A percentile compares a stretch with the other conserved stretches of the same genome.
Evolutionary conservation across 2,113 vertebrate species (phyloP).

Genomic region (Murina feae): DNA sequence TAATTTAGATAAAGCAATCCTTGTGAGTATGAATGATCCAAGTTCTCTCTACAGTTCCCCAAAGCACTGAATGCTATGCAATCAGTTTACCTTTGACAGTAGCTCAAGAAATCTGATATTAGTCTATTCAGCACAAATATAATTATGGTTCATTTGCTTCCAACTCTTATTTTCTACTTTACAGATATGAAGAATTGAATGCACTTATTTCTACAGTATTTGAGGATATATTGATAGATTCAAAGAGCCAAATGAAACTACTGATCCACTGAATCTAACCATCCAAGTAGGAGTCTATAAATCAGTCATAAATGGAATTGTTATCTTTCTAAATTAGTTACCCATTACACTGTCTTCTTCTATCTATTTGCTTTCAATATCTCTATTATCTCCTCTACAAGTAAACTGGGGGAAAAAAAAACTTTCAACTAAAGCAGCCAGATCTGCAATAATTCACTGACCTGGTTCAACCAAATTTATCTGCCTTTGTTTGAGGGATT

Average conservation of each 20-base stretch:
- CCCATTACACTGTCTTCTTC: neutral
- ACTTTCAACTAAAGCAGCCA: neutral
- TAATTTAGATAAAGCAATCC: conserved; percentile 13
- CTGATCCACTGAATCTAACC: neutral
- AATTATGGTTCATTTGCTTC: conserved; percentile 1
- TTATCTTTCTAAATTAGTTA: conserved; percentile 14
- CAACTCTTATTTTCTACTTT: neutral
- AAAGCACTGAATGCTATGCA: neutral
- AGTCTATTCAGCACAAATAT: neutral
- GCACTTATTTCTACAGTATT: neutral
- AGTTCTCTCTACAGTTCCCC: neutral
- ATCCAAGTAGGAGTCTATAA: neutral
- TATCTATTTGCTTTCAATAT: conserved; percentile 8
- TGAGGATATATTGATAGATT: neutral
- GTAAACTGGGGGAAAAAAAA: conserved; percentile 29
- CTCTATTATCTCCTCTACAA: conserved; percentile 21
- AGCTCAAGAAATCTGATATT: neutral
- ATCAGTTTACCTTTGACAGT: neutral
- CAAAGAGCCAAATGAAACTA: neutral
- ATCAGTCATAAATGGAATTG: neutral
- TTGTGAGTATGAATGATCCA: neutral
- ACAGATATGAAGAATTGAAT: neutral
- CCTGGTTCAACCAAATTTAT: neutral
- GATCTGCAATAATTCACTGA: conserved; percentile 55
- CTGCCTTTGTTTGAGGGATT: conserved; percentile 43